phyloP scores from a whole-genome alignment of 2,888 invertebrate genomes.

The Acronicta leporina region DNA sequence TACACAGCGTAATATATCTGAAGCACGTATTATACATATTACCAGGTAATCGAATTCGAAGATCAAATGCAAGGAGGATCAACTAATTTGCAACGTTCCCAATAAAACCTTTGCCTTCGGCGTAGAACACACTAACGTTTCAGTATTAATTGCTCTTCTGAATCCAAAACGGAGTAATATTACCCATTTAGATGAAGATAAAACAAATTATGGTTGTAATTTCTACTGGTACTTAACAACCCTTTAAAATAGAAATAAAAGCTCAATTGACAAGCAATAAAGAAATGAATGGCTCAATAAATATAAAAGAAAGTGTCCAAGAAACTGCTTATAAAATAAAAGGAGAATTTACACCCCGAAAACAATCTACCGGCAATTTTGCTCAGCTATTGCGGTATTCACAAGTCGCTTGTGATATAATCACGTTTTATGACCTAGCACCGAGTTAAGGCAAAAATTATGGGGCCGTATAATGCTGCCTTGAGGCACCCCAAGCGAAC shows the following conservation, averaged over 20 bases:
- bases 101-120: slow-evolving; percentile 81
- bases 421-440: slow-evolving; percentile 88
- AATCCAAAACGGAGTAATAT: slow-evolving; percentile 70
- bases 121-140: slow-evolving; percentile 65
- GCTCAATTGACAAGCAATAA: slow-evolving; percentile 55
- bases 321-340: slow-evolving; percentile 75
- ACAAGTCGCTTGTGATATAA: slow-evolving; percentile 85
- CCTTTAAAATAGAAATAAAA: slow-evolving; percentile 59
- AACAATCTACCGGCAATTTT: slow-evolving; percentile 84
- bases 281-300: slow-evolving; percentile 51
- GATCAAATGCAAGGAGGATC: slow-evolving; percentile 72
- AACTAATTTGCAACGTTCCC: slow-evolving; percentile 81
- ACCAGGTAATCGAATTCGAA: slow-evolving; percentile 73
- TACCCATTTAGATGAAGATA: slow-evolving; percentile 84
- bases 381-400: slow-evolving; percentile 80
- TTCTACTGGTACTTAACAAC: slow-evolving; percentile 58
- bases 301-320: slow-evolving; percentile 62
- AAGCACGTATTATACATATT: slow-evolving; percentile 74
- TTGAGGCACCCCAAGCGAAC: slow-evolving; percentile 83
- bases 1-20: slow-evolving; percentile 57
- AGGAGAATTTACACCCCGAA: slow-evolving; percentile 74
- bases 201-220: slow-evolving; percentile 69
- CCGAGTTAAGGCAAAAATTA: slow-evolving; percentile 88
- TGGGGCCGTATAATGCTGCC: slow-evolving; percentile 78
- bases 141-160: slow-evolving; percentile 79